Percentiles rank a stretch among this genome's conserved stretches.
Conservation (phyloP, 1,140 invertebrate genomes). For the Heliconius melpomene region DNA sequence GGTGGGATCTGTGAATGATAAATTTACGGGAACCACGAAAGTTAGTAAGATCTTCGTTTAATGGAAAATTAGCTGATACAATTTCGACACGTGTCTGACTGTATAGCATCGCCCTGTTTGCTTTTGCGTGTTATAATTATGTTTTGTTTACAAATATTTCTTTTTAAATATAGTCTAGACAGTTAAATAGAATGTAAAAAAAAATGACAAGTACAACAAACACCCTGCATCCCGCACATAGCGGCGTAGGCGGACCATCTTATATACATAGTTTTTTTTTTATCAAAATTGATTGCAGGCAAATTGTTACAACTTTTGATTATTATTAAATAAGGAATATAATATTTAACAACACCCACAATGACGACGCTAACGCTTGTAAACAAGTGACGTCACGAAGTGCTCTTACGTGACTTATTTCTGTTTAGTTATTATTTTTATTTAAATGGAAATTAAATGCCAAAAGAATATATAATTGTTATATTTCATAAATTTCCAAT, state of each 20-base stretch:
- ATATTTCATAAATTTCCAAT: background rate
- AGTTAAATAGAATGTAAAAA: too few relatives aligned
- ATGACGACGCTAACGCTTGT: background rate
- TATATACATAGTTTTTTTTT: background rate
- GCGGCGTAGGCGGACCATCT: background rate
- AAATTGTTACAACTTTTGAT: background rate
- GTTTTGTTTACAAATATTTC: too few relatives aligned
- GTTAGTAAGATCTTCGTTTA: too few relatives aligned
- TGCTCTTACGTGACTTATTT: constrained; percentile 1
- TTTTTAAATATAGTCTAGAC: too few relatives aligned
- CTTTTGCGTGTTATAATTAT: too few relatives aligned
- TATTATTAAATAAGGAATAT: background rate
- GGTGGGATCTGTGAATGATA: too few relatives aligned
- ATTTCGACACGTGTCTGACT: too few relatives aligned
- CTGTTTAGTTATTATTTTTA: background rate
- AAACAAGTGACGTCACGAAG: background rate
- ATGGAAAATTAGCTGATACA: too few relatives aligned
- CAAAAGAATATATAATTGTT: background rate
- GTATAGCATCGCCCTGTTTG: too few relatives aligned
- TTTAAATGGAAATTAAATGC: background rate
- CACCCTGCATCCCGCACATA: too few relatives aligned
- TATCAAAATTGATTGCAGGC: background rate
- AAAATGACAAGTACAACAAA: too few relatives aligned
- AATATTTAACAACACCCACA: background rate
- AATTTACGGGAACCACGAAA: too few relatives aligned